Evolutionary conservation across 2,113 vertebrate genomes (phyloP).

Genomic region (Eurypyga helias): DNA sequence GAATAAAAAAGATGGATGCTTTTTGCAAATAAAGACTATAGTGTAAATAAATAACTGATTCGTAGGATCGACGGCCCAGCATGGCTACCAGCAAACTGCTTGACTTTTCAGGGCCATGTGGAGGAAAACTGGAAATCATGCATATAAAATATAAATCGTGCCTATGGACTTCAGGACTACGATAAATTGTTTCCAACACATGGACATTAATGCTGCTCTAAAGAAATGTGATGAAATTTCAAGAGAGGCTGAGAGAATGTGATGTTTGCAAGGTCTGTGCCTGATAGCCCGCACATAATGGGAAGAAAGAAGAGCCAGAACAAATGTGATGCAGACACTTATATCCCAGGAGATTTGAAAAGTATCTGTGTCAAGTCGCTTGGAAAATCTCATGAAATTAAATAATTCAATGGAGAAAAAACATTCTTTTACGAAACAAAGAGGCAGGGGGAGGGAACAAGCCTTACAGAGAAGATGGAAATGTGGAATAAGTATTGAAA

Average conservation of each 20-base stretch:
- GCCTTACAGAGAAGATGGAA: not conserved
- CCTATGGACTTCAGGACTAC: not conserved
- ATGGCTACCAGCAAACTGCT: not conserved
- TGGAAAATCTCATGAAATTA: slow-evolving; percentile 20
- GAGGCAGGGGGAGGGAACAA: not conserved
- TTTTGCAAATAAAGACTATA: not conserved
- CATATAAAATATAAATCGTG: not conserved
- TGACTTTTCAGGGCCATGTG: rapidly evolving
- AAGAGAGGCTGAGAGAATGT: not conserved
- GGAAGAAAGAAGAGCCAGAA: not conserved
- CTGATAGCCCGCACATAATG: not conserved
- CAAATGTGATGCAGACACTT: slow-evolving; percentile 5
- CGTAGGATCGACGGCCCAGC: not conserved
- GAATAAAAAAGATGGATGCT: not conserved
- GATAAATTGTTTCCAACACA: not conserved
- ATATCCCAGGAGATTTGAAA: not conserved
- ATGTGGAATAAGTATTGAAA: not conserved
- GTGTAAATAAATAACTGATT: not conserved
- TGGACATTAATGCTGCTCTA: not conserved
- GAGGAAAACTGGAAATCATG: not conserved
- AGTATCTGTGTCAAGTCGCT: not conserved
- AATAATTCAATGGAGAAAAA: slow-evolving; percentile 4
- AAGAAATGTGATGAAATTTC: not conserved
- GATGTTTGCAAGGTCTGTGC: not conserved
- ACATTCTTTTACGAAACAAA: not conserved